Percentiles rank a stretch among this genome's conserved stretches.
phyloP scores from a whole-genome alignment of 2,113 vertebrate genomes.

The Cebidichthys violaceus region DNA sequence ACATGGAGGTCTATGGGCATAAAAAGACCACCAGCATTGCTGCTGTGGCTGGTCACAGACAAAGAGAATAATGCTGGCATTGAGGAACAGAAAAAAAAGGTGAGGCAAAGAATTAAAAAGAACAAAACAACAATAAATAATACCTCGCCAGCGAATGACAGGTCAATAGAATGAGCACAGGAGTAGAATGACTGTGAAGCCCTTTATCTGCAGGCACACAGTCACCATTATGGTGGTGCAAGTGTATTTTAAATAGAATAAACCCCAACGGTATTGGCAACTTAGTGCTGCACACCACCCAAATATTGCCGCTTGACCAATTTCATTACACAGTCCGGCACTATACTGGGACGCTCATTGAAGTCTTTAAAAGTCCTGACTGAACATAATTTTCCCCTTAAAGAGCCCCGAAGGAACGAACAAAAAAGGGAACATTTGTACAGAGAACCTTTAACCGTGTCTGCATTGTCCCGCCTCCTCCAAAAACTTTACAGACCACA shows the following conservation, averaged over 20 bases:
- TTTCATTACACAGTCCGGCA: constrained; percentile 54
- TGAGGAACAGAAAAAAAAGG: not conserved
- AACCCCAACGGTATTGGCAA: constrained; percentile 17
- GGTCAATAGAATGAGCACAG: constrained; percentile 18
- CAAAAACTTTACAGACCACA: not conserved
- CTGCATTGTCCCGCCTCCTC: not conserved
- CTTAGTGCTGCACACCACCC: constrained; percentile 31
- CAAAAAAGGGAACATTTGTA: constrained; percentile 29
- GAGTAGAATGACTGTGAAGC: constrained; percentile 14
- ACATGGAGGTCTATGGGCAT: not conserved
- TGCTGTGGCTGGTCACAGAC: not conserved
- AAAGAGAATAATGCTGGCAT: not conserved
- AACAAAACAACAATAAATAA: not conserved
- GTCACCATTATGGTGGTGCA: constrained; percentile 6
- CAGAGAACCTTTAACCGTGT: not conserved
- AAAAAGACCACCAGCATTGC: not conserved
- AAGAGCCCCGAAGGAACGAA: constrained; percentile 35
- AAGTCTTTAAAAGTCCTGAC: constrained; percentile 42
- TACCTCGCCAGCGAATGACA: constrained; percentile 11
- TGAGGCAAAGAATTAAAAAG: not conserved
- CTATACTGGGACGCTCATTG: constrained; percentile 24
- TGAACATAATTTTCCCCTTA: constrained; percentile 41
- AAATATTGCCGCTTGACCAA: constrained; percentile 53
- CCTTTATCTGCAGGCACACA: constrained; percentile 43
- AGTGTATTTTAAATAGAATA: constrained; percentile 47